Percentiles rank a stretch among this genome's conserved stretches.
Evolutionary conservation across 2,113 vertebrate species (phyloP).

Genomic region (Clarias batrachus): DNA sequence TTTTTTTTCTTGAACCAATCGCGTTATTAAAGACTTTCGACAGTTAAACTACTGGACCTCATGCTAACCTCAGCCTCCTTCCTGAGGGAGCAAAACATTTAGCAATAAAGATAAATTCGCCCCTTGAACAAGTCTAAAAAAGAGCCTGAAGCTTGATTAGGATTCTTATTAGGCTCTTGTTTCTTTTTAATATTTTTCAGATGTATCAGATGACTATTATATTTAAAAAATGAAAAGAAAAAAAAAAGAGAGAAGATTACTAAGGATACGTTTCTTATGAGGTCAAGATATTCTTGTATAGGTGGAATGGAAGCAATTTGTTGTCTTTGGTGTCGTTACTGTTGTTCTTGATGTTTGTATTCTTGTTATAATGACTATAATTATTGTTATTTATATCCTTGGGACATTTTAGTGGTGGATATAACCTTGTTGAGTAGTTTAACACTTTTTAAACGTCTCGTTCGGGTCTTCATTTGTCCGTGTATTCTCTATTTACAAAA

Average conservation of each 20-base stretch:
- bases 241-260: conserved; percentile 6
- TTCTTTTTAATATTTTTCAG: conserved; percentile 32
- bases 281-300: conserved; percentile 56
- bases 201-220: conserved; percentile 31
- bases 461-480: conserved; percentile 65
- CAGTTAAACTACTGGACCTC: conserved; percentile 49
- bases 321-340: conserved; percentile 51
- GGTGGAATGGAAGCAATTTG: conserved; percentile 63
- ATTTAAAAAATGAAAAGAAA: conserved; percentile 16
- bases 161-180: background rate
- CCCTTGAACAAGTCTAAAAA: conserved; percentile 25
- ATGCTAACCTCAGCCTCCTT: background rate
- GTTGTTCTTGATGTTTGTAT: conserved; percentile 55
- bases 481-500: conserved; percentile 49
- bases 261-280: conserved; percentile 37
- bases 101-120: conserved; percentile 52
- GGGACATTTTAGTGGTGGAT: conserved; percentile 71
- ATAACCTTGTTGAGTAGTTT: conserved; percentile 66
- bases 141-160: background rate
- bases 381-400: conserved; percentile 80
- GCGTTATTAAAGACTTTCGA: conserved; percentile 17
- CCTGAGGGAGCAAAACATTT: conserved; percentile 17
- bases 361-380: conserved; percentile 63
- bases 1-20: background rate
- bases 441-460: conserved; percentile 53